Conservation (phyloP, 53 echinoderm and acorn worm species). For the Pentamera pediparva region DNA sequence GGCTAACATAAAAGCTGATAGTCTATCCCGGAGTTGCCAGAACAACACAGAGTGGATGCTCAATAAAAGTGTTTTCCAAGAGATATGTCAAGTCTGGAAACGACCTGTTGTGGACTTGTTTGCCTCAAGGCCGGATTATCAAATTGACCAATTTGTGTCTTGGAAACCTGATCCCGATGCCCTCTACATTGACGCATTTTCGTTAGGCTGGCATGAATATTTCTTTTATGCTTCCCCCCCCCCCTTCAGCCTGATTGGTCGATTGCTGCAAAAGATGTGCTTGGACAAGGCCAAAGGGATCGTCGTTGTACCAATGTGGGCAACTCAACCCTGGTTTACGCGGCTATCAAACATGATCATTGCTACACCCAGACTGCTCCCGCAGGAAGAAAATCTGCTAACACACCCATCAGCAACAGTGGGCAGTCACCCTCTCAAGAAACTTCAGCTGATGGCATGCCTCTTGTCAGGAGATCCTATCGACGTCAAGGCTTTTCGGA, state of each 20-base stretch:
- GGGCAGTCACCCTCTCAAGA: background rate
- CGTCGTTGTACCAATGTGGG: background rate
- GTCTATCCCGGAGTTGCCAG: constrained; percentile 4
- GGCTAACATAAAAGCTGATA: constrained; percentile 22
- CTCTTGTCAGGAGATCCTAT: no score
- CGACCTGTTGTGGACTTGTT: background rate
- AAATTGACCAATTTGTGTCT: constrained; percentile 34
- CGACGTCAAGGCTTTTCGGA: constrained; percentile 25
- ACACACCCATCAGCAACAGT: background rate
- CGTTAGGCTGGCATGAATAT: constrained; percentile 2
- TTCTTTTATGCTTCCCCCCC: no score
- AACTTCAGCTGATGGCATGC: constrained; percentile 3
- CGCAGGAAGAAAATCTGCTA: background rate
- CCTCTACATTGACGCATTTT: no score
- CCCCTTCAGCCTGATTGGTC: constrained; percentile 16
- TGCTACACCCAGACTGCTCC: no score
- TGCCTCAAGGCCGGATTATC: background rate
- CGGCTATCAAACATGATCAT: background rate
- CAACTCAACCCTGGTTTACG: background rate
- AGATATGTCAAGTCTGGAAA: background rate
- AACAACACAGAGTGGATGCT: constrained; percentile 40
- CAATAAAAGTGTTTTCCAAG: constrained; percentile 4
- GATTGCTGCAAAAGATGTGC: no score
- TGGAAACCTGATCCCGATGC: constrained; percentile 51
- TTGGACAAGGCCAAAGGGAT: background rate